Percentiles rank a stretch among this genome's conserved stretches.
Conservation (phyloP, 2,113 vertebrate genomes). For the Halcyon senegalensis region DNA sequence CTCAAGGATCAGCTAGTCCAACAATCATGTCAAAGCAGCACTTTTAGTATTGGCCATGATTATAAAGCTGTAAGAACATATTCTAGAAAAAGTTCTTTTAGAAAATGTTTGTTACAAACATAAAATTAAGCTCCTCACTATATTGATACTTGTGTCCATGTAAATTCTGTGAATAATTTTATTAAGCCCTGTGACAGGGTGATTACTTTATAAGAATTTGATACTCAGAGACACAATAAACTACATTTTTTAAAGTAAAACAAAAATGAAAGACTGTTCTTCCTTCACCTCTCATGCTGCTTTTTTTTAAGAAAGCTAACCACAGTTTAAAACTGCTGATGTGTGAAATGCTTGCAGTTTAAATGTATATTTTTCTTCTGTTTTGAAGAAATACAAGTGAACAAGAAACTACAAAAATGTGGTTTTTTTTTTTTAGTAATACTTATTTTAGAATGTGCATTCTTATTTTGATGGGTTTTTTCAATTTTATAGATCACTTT, state of each 20-base stretch:
- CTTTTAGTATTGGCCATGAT: background rate
- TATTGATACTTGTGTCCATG: background rate
- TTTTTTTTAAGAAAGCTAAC: background rate
- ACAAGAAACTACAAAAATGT: background rate
- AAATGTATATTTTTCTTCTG: background rate
- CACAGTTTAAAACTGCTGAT: background rate
- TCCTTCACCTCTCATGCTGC: background rate
- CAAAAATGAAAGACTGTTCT: background rate
- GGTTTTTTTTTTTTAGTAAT: background rate
- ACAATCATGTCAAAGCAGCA: background rate
- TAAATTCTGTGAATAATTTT: background rate
- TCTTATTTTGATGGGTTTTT: background rate
- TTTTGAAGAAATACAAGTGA: background rate
- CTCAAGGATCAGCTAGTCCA: too few relatives aligned
- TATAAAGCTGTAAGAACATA: background rate
- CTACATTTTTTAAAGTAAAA: background rate
- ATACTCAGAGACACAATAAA: background rate
- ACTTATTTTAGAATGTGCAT: background rate
- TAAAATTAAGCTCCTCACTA: background rate
- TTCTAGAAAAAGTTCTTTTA: background rate
- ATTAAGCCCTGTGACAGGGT: background rate
- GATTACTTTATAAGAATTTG: background rate
- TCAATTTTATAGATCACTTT: background rate
- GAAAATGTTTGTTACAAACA: background rate
- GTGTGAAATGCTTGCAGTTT: background rate